phyloP scores from a whole-genome alignment of 1,140 invertebrate genomes.

The Melitaea cinxia region DNA sequence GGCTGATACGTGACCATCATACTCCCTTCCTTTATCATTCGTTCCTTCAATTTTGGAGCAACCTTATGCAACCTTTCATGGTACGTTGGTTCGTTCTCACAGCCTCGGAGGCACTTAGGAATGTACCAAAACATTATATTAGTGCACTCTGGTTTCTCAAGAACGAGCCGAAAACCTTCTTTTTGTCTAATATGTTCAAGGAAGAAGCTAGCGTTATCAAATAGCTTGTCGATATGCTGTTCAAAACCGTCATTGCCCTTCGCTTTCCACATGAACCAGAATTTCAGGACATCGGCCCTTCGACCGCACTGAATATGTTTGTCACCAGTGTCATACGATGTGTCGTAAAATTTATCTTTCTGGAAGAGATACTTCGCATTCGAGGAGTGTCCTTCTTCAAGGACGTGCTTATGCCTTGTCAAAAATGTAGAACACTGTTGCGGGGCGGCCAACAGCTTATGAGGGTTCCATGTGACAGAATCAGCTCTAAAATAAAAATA shows the following conservation, averaged over 20 bases:
- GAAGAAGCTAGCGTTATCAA: constrained; percentile 88
- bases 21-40: constrained; percentile 96
- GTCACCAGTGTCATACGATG: constrained; percentile 94
- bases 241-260: constrained; percentile 93
- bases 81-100: constrained; percentile 84
- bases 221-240: constrained; percentile 90
- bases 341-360: constrained; percentile 98
- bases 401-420: constrained; percentile 86
- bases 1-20: constrained; percentile 98
- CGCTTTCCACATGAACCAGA: constrained; percentile 99
- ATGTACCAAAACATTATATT: constrained; percentile 98
- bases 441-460: constrained; percentile 93
- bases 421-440: constrained; percentile 95
- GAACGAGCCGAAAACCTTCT: constrained; percentile 88
- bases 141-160: constrained; percentile 93
- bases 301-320: constrained; percentile 96
- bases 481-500: constrained; percentile 86
- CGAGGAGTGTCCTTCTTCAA: constrained; percentile 85
- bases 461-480: constrained; percentile 97
- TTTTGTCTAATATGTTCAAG: constrained; percentile 85
- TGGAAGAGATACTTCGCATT: constrained; percentile 96
- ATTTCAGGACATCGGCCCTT: constrained; percentile 96
- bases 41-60: constrained; percentile 95
- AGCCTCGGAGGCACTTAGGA: constrained; percentile 87
- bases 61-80: constrained; percentile 88